Evolutionary conservation across 2,797 vertebrate species (phyloP).

Genomic region (Poliocrania exsul): DNA sequence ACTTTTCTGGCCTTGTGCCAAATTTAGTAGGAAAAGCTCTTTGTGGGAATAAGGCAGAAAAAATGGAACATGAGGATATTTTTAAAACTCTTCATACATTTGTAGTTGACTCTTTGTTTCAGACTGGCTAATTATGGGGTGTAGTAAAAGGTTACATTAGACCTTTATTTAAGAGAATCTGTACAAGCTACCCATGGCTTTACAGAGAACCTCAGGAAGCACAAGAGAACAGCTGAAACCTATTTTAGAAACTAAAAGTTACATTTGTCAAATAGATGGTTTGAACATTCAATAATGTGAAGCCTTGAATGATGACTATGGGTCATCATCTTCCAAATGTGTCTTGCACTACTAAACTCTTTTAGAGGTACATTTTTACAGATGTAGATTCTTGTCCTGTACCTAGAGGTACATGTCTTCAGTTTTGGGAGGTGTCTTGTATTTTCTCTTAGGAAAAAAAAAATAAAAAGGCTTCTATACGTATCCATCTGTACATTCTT

Average conservation of each 20-base stretch:
- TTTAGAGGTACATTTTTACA: not conserved
- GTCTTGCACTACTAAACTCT: not conserved
- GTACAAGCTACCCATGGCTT: not conserved
- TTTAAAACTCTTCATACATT: not conserved
- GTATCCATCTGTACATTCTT: not conserved
- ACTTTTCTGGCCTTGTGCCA: not conserved
- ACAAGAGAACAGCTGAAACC: not conserved
- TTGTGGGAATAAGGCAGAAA: not conserved
- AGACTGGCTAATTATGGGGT: not conserved
- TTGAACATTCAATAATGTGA: not conserved
- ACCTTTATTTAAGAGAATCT: not conserved
- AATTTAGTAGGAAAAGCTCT: not conserved
- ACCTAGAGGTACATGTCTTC: not conserved
- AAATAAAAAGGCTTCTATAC: accelerated
- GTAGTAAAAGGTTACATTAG: not conserved
- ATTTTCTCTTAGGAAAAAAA: not conserved
- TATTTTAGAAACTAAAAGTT: not conserved
- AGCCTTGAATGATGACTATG: not conserved
- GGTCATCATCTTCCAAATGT: not conserved
- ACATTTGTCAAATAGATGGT: not conserved
- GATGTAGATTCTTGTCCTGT: not conserved
- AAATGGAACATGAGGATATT: not conserved
- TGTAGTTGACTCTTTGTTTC: not conserved
- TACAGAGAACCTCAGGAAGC: not conserved
- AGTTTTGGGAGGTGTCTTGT: not conserved